phyloP scores from a whole-genome alignment of 2,797 vertebrate genomes.

The Onychomys leucogaster region DNA sequence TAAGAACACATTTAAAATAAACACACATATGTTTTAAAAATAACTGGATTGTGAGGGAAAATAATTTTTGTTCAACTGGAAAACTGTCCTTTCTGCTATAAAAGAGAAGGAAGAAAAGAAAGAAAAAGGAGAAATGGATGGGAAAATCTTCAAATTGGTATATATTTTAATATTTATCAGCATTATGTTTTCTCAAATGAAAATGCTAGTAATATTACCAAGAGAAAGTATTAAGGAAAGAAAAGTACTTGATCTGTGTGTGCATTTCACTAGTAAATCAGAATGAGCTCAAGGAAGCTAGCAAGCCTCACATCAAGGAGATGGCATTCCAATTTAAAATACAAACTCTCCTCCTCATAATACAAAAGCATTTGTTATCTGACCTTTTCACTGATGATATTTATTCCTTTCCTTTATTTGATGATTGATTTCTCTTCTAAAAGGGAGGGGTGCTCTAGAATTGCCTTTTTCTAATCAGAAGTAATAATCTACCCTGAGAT shows the following conservation, averaged over 20 bases:
- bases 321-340: neutral
- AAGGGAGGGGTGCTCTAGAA: neutral
- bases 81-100: neutral
- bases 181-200: neutral
- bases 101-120: neutral
- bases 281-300: constrained; percentile 11
- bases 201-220: neutral
- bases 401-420: constrained; percentile 5
- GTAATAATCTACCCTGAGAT: neutral
- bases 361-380: neutral
- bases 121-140: fast-evolving
- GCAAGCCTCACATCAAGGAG: neutral
- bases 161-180: neutral
- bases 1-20: neutral
- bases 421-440: constrained; percentile 13
- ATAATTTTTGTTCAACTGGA: neutral
- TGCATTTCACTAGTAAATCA: neutral
- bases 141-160: neutral
- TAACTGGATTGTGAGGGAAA: neutral
- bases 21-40: neutral
- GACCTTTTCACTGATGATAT: neutral
- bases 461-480: neutral
- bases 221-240: neutral
- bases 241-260: neutral
- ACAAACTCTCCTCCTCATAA: neutral